A percentile compares a stretch with the other conserved stretches of the same genome.
Evolutionary conservation across 37 sponge, comb jelly and placozoan genomes (phyloP).

Genomic region (Geodia barretti): DNA sequence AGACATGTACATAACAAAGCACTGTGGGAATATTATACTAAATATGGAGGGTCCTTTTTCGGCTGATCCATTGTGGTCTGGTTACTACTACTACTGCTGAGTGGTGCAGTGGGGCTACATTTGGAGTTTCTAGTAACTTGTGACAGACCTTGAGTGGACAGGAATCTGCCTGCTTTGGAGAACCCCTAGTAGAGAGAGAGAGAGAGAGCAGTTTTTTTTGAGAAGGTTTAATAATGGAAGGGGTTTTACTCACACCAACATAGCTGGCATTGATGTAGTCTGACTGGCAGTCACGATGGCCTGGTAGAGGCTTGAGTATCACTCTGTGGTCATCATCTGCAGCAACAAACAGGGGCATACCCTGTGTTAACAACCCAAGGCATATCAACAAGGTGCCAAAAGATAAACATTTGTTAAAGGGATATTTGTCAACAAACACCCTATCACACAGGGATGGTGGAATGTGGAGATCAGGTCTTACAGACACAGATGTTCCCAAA

Average conservation of each 20-base stretch:
- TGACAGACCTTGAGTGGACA: constrained; percentile 82
- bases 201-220: neutral
- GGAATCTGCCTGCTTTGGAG: constrained; percentile 33
- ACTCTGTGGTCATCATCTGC: constrained; percentile 76
- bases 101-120: too few species aligned
- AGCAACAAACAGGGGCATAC: neutral
- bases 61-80: too few species aligned
- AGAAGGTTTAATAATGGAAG: too few species aligned
- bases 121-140: neutral
- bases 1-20: too few species aligned
- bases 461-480: constrained; percentile 15
- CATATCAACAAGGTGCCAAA: too few species aligned
- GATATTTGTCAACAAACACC: neutral
- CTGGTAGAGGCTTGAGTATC: constrained; percentile 37
- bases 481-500: constrained; percentile 59
- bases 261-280: constrained; percentile 82
- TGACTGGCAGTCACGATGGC: constrained; percentile 21
- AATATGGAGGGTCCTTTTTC: too few species aligned
- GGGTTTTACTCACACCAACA: constrained; percentile 60
- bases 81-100: too few species aligned
- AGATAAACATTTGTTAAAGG: too few species aligned
- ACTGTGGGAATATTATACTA: too few species aligned
- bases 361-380: too few species aligned
- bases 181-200: constrained; percentile 52
- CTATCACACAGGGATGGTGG: neutral